phyloP scores from a whole-genome alignment of 2,888 invertebrate species.

The Cephus nigrinus region DNA sequence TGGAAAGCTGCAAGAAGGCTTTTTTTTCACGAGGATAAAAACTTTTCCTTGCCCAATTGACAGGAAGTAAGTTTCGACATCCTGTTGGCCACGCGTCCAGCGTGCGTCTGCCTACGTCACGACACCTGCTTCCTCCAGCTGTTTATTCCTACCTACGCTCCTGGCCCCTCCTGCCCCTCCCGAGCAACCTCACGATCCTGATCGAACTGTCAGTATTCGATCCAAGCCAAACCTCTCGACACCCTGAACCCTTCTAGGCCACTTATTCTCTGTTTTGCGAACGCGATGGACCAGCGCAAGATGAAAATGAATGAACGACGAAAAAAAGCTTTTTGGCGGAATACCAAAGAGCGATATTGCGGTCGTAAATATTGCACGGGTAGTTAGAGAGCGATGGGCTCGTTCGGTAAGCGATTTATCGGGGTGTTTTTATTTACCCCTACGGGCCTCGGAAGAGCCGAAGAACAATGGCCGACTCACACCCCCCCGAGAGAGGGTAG shows the following conservation, averaged over 20 bases:
- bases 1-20: not conserved
- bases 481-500: constrained; percentile 29
- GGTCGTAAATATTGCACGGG: constrained; percentile 46
- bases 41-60: not conserved
- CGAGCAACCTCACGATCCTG: not conserved
- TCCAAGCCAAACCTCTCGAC: not conserved
- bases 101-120: constrained; percentile 60
- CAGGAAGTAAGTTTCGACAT: constrained; percentile 34
- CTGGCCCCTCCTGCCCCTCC: not conserved
- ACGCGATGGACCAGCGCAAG: constrained; percentile 3
- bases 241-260: not conserved
- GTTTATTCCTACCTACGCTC: constrained; percentile 37
- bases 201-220: no score
- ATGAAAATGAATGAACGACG: constrained; percentile 9
- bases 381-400: constrained; percentile 31
- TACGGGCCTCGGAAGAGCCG: constrained; percentile 14
- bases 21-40: not conserved
- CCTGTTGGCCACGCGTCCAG: constrained; percentile 58
- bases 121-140: constrained; percentile 65
- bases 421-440: constrained; percentile 31
- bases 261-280: not conserved
- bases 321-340: constrained; percentile 13
- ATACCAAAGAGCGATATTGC: constrained; percentile 23
- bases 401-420: constrained; percentile 48
- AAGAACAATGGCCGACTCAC: constrained; percentile 34